Conservation (phyloP, 2,113 vertebrate genomes). For the Lepidothrix coronata region DNA sequence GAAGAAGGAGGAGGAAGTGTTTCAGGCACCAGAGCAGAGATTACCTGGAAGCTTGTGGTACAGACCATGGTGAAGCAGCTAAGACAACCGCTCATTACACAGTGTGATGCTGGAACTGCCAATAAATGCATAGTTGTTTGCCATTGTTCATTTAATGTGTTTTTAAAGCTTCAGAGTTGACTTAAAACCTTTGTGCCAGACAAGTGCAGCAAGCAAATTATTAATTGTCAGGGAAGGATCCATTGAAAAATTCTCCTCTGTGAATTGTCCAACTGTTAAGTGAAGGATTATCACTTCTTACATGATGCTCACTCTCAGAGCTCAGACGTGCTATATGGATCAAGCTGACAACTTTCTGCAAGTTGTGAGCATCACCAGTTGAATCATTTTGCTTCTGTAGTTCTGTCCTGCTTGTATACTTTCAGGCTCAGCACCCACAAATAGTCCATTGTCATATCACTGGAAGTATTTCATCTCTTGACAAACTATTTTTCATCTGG, state of each 20-base stretch:
- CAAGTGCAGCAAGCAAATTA: background rate
- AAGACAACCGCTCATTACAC: background rate
- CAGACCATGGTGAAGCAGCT: background rate
- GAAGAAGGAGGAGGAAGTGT: background rate
- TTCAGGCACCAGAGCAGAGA: accelerated
- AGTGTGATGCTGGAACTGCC: background rate
- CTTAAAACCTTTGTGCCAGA: constrained; percentile 1
- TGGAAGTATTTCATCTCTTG: constrained; percentile 10
- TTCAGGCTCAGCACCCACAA: background rate
- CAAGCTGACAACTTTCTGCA: constrained; percentile 17
- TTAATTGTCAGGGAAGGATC: background rate
- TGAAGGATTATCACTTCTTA: constrained; percentile 29
- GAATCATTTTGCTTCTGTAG: background rate
- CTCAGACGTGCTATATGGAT: background rate
- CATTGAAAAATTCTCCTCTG: background rate
- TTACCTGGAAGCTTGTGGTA: too few relatives aligned
- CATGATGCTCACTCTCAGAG: constrained; percentile 7
- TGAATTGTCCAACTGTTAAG: background rate
- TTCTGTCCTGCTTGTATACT: background rate
- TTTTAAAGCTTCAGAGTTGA: background rate
- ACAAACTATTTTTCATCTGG: constrained; percentile 37
- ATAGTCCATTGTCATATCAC: background rate
- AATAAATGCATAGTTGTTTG: background rate
- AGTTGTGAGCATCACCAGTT: background rate
- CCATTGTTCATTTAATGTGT: background rate